Evolutionary conservation across 2,113 vertebrate species (phyloP).

Genomic region (Tupaia tana): DNA sequence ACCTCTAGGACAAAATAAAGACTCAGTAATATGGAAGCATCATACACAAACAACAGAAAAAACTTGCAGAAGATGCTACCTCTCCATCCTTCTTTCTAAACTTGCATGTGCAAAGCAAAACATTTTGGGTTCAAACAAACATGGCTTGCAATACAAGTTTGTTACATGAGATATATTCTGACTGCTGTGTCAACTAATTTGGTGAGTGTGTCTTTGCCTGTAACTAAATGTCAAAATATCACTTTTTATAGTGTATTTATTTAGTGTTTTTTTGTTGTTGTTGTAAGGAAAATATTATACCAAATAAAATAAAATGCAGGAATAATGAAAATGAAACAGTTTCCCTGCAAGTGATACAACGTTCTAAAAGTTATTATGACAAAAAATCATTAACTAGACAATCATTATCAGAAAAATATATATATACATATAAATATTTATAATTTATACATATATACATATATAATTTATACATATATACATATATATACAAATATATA

Average conservation of each 20-base stretch:
- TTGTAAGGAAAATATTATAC: conserved; percentile 35
- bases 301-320: conserved; percentile 4
- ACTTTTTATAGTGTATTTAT: conserved; percentile 43
- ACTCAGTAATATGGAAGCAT: neutral
- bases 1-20: neutral
- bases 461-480: neutral
- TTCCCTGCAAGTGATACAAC: conserved; percentile 3
- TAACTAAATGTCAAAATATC: conserved; percentile 47
- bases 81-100: neutral
- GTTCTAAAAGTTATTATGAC: conserved; percentile 41
- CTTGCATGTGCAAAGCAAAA: neutral
- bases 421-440: neutral
- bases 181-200: conserved; percentile 43
- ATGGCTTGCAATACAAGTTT: neutral
- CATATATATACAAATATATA: neutral
- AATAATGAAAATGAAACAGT: neutral
- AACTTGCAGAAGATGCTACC: neutral
- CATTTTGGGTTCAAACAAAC: conserved; percentile 16
- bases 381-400: conserved; percentile 41
- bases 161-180: neutral
- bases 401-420: conserved; percentile 28
- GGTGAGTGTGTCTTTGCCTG: neutral
- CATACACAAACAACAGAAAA: neutral
- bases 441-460: no score
- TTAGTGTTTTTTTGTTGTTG: conserved; percentile 44